Evolutionary conservation across 2,888 invertebrate species (phyloP).

Genomic region (Sarcophaga carnaria): DNA sequence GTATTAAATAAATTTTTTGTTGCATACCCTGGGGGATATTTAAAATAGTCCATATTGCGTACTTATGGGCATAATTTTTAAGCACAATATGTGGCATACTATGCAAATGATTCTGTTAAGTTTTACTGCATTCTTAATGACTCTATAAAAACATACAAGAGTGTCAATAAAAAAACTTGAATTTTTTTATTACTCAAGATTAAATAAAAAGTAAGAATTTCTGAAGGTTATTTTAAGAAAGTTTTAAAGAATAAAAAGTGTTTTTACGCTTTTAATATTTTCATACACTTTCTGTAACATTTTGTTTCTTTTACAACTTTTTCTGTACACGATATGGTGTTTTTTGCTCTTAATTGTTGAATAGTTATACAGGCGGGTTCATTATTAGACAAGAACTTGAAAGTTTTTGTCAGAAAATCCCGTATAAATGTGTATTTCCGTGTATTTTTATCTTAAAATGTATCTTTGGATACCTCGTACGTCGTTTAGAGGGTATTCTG

Average conservation of each 20-base stretch:
- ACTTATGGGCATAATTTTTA: conserved; percentile 21
- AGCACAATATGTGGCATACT: conserved; percentile 20
- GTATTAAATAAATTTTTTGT: conserved; percentile 22
- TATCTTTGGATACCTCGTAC: background rate
- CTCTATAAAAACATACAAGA: background rate
- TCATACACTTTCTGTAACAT: background rate
- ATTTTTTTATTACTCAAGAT: background rate
- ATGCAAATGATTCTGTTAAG: conserved; percentile 6
- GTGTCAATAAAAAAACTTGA: background rate
- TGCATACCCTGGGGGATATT: conserved; percentile 27
- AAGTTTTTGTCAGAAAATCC: background rate
- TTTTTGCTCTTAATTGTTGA: no score
- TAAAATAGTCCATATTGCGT: conserved; percentile 38
- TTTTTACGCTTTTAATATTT: background rate
- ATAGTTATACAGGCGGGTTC: background rate
- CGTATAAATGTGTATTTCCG: background rate
- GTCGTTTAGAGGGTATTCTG: background rate
- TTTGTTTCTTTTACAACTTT: background rate
- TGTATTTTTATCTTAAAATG: background rate
- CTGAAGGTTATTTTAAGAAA: background rate
- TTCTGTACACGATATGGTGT: background rate
- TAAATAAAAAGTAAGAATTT: background rate
- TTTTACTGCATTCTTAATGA: background rate
- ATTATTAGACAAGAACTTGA: conserved; percentile 4
- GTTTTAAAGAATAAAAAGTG: background rate